Evolutionary conservation across 2,888 invertebrate species (phyloP).

Genomic region (Eucera pruinosa): DNA sequence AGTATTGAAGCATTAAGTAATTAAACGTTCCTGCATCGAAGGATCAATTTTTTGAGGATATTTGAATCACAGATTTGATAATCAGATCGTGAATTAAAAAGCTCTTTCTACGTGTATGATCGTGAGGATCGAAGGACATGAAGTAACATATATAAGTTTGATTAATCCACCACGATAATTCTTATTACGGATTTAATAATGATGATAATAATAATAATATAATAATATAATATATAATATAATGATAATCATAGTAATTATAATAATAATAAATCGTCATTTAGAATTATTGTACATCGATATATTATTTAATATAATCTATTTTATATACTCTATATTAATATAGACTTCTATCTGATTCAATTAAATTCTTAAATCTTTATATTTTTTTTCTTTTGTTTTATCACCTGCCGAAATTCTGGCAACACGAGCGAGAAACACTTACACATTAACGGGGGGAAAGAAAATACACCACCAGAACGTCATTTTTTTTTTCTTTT

Average conservation of each 20-base stretch:
- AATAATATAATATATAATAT: constrained; percentile 29
- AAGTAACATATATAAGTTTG: constrained; percentile 53
- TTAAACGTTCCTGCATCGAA: background rate
- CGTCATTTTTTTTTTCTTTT: constrained; percentile 17
- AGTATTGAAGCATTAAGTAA: background rate
- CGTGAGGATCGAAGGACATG: constrained; percentile 39
- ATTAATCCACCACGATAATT: constrained; percentile 62
- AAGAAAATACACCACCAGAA: constrained; percentile 61
- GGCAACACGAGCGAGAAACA: constrained; percentile 78
- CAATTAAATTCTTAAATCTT: constrained; percentile 77
- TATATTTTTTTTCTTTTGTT: constrained; percentile 54
- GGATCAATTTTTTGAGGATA: background rate
- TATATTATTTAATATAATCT: constrained; percentile 83
- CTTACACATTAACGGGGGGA: constrained; percentile 68
- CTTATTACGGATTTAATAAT: constrained; percentile 65
- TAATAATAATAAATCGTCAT: constrained; percentile 80
- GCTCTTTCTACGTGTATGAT: background rate
- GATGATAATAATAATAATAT: constrained; percentile 38
- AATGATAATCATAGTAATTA: constrained; percentile 69
- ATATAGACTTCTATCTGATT: constrained; percentile 81
- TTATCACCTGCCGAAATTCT: constrained; percentile 80
- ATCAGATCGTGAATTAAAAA: background rate
- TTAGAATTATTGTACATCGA: constrained; percentile 83
- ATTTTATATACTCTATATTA: constrained; percentile 83
- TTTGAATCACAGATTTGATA: background rate